These are phyloP conservation scores for Lagenorhynchus albirostris DNA, from an alignment of 2,113 vertebrate species.

Conservation along the genomic window DNA sequence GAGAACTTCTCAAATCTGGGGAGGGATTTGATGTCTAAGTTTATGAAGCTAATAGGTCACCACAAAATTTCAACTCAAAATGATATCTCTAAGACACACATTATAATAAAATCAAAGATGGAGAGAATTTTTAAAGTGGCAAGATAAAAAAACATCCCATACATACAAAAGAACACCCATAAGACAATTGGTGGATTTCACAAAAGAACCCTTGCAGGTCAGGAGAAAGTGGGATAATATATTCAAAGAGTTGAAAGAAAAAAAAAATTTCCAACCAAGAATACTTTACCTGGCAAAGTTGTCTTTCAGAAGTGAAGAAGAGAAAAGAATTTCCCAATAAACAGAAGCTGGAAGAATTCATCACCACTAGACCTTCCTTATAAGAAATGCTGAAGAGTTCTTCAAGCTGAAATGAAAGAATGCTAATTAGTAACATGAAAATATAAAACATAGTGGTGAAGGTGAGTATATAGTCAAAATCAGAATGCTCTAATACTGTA, in stretches of 20 bases:
- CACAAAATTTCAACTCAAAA: not conserved
- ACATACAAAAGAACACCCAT: not conserved
- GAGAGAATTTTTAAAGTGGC: not conserved
- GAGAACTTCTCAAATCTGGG: not conserved
- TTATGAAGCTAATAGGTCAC: not conserved
- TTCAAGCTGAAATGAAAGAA: not conserved
- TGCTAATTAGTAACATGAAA: not conserved
- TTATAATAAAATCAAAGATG: not conserved
- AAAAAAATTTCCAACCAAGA: too few species aligned
- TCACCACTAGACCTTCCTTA: not conserved
- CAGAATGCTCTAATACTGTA: not conserved
- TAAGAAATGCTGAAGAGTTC: not conserved
- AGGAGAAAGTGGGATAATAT: too few species aligned
- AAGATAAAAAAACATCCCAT: not conserved
- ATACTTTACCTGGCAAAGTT: too few species aligned
- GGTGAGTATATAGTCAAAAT: not conserved
- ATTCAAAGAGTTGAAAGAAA: too few species aligned
- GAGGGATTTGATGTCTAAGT: not conserved
- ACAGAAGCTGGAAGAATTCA: not conserved
- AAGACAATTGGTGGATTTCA: not conserved
- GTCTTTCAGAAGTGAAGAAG: not conserved
- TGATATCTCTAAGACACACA: not conserved
- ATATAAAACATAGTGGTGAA: not conserved
- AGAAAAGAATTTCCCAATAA: not conserved
- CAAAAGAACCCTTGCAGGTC: too few species aligned